phyloP scores from a whole-genome alignment of 2,113 vertebrate genomes.

The Typhlomys cinereus region DNA sequence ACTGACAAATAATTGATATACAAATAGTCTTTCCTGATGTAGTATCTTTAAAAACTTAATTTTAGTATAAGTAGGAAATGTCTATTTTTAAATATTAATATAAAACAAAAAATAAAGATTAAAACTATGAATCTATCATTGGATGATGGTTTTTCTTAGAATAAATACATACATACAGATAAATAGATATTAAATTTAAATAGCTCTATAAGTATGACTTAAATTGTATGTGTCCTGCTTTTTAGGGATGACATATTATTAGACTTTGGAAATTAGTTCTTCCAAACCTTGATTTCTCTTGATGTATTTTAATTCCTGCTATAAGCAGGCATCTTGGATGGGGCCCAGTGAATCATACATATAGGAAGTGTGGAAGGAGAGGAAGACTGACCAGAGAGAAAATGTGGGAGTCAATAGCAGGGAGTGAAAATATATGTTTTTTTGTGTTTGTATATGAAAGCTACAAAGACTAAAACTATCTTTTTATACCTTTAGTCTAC shows the following conservation, averaged over 20 bases:
- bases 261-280: slow-evolving; percentile 22
- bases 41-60: not conserved
- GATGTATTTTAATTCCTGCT: not conserved
- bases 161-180: too few species aligned
- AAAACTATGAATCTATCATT: not conserved
- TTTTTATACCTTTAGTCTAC: not conserved
- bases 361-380: too few species aligned
- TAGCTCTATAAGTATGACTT: not conserved
- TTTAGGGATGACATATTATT: not conserved
- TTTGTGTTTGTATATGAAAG: too few species aligned
- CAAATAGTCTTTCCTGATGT: not conserved
- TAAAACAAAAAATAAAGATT: slow-evolving; percentile 45
- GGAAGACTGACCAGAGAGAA: too few species aligned
- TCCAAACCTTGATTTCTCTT: not conserved
- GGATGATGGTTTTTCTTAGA: not conserved
- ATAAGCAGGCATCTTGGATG: too few species aligned
- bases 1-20: not conserved
- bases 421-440: too few species aligned
- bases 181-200: not conserved
- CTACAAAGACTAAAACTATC: too few species aligned
- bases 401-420: too few species aligned
- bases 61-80: not conserved
- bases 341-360: too few species aligned
- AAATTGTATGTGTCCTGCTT: not conserved
- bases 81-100: not conserved